Conservation (phyloP, 2,797 vertebrate genomes). For the Sternarchorhynchus goeldii region DNA sequence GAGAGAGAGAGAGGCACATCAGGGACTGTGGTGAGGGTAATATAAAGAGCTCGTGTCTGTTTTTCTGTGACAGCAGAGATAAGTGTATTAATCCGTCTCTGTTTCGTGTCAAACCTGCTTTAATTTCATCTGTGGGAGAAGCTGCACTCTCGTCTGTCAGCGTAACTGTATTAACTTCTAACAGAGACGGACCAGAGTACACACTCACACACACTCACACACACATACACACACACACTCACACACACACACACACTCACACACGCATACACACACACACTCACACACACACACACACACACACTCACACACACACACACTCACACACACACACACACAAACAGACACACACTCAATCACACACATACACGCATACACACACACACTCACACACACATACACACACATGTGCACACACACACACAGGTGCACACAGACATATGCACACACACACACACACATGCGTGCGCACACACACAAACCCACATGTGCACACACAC, state of each 20-base stretch:
- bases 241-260: not conserved
- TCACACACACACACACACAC: conserved; percentile 14
- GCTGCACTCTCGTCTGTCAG: conserved; percentile 94
- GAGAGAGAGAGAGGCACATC: not conserved
- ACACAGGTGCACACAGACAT: too few relatives aligned
- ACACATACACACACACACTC: conserved; percentile 21
- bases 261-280: not conserved
- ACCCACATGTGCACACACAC: too few relatives aligned
- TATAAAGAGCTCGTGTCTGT: conserved; percentile 79
- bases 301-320: conserved; percentile 7
- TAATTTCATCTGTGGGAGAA: conserved; percentile 93
- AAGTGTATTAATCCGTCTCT: conserved; percentile 90
- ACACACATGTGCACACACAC: too few relatives aligned
- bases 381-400: not conserved
- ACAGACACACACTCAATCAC: conserved; percentile 11
- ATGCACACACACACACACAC: too few relatives aligned
- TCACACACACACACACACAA: not conserved
- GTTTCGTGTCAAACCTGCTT: conserved; percentile 89
- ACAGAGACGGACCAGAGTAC: conserved; percentile 80
- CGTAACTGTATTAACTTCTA: conserved; percentile 93
- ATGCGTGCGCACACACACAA: too few relatives aligned
- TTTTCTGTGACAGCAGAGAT: conserved; percentile 81
- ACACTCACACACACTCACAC: conserved; percentile 32
- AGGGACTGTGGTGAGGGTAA: not conserved
- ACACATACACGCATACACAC: not conserved